Evolutionary conservation across 2,113 vertebrate species (phyloP).

Genomic region (Gallinago undulata): DNA sequence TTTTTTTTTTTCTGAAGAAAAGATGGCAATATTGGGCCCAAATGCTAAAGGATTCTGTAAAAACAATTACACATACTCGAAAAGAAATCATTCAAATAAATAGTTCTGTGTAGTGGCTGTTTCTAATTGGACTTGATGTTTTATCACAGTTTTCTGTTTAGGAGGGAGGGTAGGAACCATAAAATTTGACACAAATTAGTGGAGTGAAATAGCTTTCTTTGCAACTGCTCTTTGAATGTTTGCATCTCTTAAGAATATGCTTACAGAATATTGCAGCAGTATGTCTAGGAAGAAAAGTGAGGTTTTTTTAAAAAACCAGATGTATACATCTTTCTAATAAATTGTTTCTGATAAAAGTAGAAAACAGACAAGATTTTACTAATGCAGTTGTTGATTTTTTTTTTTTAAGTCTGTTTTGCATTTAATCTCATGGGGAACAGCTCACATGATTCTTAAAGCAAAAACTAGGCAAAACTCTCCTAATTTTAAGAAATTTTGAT

Average conservation of each 20-base stretch:
- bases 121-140: slow-evolving; percentile 19
- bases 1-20: background rate
- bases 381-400: background rate
- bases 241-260: background rate
- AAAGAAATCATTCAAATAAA: slow-evolving; percentile 8
- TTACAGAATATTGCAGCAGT: background rate
- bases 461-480: background rate
- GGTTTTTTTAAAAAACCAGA: background rate
- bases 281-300: background rate
- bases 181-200: slow-evolving; percentile 10
- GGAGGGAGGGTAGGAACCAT: background rate
- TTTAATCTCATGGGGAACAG: background rate
- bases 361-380: background rate
- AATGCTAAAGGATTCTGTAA: background rate
- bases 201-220: background rate
- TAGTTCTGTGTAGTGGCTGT: background rate
- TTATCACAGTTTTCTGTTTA: slow-evolving; percentile 20
- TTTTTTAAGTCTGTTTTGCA: background rate
- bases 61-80: background rate
- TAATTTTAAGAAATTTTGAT: background rate
- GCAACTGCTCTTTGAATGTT: background rate
- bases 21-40: background rate
- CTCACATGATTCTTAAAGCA: background rate
- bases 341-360: background rate
- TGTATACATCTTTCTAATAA: background rate